phyloP scores from a whole-genome alignment of 2,113 vertebrate genomes.

The Psilopsiagon aurifrons region DNA sequence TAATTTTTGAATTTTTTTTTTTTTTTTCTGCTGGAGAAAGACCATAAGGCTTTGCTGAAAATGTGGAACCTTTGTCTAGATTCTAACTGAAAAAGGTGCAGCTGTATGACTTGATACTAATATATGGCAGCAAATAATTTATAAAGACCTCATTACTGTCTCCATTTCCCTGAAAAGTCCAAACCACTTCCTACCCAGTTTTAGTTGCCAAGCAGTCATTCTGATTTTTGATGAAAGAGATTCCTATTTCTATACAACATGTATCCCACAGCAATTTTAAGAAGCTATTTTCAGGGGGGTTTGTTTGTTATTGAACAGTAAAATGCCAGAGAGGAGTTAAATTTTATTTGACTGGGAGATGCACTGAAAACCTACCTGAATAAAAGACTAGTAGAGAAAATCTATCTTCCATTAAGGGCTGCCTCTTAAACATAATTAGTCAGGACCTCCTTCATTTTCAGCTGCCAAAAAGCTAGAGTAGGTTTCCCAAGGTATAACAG shows the following conservation, averaged over 20 bases:
- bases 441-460: not conserved
- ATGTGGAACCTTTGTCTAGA: not conserved
- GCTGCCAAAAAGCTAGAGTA: not conserved
- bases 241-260: not conserved
- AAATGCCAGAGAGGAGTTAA: not conserved
- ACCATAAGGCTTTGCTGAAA: not conserved
- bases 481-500: not conserved
- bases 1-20: not conserved
- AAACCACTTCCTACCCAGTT: not conserved
- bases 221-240: not conserved
- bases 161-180: not conserved
- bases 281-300: not conserved
- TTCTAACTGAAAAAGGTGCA: slow-evolving; percentile 4
- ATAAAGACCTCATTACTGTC: not conserved
- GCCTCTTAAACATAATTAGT: not conserved
- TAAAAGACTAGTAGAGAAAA: not conserved
- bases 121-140: not conserved
- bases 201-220: not conserved
- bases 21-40: not conserved
- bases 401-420: not conserved
- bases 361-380: not conserved
- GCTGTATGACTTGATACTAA: not conserved
- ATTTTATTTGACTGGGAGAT: not conserved
- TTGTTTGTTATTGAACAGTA: not conserved
- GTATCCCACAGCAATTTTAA: not conserved